phyloP scores from a whole-genome alignment of 2,113 vertebrate species.

The Myrmophylax atrothorax region DNA sequence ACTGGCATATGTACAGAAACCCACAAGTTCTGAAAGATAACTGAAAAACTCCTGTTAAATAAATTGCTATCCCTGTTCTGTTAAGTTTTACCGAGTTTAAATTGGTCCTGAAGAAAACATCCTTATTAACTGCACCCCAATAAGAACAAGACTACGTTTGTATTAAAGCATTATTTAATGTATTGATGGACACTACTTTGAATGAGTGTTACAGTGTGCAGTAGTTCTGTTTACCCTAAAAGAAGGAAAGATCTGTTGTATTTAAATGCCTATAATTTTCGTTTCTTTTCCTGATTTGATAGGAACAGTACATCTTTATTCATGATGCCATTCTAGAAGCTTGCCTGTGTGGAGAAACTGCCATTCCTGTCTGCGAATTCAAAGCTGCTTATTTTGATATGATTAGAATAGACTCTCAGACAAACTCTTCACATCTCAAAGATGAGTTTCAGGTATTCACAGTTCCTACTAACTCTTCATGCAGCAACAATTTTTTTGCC shows the following conservation, averaged over 20 bases:
- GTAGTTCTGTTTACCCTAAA: background rate
- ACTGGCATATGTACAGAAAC: background rate
- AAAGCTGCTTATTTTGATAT: conserved; percentile 99
- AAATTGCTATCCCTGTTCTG: background rate
- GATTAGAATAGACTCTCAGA: conserved; percentile 99
- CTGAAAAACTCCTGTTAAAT: background rate
- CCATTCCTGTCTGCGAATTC: conserved; percentile 96
- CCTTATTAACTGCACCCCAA: background rate
- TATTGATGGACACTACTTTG: background rate
- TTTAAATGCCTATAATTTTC: conserved; percentile 20
- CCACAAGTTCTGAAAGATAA: background rate
- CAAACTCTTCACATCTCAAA: conserved; percentile 98
- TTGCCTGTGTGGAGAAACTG: conserved; percentile 97
- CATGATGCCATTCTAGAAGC: conserved; percentile 98
- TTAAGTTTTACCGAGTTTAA: conserved; percentile 1
- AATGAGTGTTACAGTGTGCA: background rate
- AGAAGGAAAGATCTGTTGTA: background rate
- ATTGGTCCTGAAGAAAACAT: background rate
- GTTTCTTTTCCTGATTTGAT: conserved; percentile 57
- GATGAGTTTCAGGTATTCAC: conserved; percentile 95
- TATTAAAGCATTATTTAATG: background rate
- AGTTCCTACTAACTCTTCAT: conserved; percentile 15
- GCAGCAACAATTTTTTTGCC: background rate
- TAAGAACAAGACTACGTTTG: background rate
- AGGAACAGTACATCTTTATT: conserved; percentile 99